phyloP scores from a whole-genome alignment of 2,888 invertebrate species.

The Suillia variegata region DNA sequence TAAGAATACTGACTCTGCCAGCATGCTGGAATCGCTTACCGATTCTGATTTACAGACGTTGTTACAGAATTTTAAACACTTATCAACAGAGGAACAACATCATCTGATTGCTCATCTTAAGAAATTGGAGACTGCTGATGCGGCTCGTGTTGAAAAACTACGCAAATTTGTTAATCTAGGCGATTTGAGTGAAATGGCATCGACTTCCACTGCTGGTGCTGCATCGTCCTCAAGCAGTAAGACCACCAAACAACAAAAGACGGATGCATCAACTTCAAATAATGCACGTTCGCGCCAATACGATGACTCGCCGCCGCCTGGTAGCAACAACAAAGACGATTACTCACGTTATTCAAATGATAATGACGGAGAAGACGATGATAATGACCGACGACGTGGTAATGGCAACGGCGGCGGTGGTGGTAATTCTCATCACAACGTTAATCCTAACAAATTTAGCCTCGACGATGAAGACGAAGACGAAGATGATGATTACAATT shows the following conservation, averaged over 20 bases:
- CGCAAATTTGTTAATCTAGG: conserved; percentile 74
- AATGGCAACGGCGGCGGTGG: conserved; percentile 24
- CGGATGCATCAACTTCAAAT: conserved; percentile 9
- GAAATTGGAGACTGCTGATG: conserved; percentile 78
- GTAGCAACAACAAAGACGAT: background rate
- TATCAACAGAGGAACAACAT: conserved; percentile 81
- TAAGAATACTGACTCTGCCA: conserved; percentile 45
- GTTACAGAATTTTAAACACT: conserved; percentile 79
- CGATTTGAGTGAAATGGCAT: conserved; percentile 37
- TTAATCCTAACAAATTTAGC: conserved; percentile 54
- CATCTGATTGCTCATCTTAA: conserved; percentile 81
- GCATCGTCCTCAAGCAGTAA: conserved; percentile 7
- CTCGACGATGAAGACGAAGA: conserved; percentile 73
- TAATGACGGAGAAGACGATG: conserved; percentile 34
- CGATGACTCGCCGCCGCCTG: conserved; percentile 23
- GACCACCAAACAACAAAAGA: conserved; percentile 14
- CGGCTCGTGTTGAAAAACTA: conserved; percentile 76
- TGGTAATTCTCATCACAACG: no score
- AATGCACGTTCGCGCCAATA: conserved; percentile 18
- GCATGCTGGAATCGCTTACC: conserved; percentile 75
- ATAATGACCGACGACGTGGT: conserved; percentile 31
- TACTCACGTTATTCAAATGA: conserved; percentile 36
- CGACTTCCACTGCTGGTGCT: conserved; percentile 11
- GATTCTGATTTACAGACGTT: conserved; percentile 81
- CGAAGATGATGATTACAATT: conserved; percentile 82